Evolutionary conservation across 2,888 invertebrate species (phyloP).

Genomic region (Podabrus alpinus): DNA sequence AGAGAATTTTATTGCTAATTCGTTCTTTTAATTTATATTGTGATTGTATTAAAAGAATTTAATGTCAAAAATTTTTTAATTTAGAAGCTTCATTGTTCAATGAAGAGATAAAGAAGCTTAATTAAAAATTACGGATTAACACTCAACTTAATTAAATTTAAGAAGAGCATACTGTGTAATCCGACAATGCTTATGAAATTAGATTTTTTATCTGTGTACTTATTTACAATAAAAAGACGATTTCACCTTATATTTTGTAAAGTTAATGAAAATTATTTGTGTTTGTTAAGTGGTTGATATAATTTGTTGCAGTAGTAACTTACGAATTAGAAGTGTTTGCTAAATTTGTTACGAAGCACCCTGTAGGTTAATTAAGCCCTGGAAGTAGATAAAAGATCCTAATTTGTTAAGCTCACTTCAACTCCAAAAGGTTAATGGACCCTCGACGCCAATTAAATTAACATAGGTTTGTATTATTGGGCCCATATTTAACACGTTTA

Average conservation of each 20-base stretch:
- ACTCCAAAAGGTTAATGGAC: conserved; percentile 17
- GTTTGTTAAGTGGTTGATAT: neutral
- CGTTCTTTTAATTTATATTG: conserved; percentile 12
- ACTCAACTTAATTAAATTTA: conserved; percentile 19
- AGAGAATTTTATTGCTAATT: neutral
- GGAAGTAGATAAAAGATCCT: conserved; percentile 17
- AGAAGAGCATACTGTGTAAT: conserved; percentile 2
- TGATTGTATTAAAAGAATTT: conserved; percentile 10
- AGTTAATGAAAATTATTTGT: neutral
- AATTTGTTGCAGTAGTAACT: neutral
- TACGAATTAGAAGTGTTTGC: neutral
- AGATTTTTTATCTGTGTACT: neutral
- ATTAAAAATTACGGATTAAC: conserved; percentile 21
- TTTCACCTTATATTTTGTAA: neutral
- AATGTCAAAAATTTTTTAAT: conserved; percentile 12
- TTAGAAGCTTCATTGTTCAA: conserved; percentile 20
- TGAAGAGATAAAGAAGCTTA: conserved; percentile 12
- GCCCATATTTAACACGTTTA: neutral
- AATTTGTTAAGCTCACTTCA: conserved; percentile 24
- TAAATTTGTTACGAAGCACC: conserved; percentile 1
- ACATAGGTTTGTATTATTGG: conserved; percentile 21
- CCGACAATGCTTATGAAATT: neutral
- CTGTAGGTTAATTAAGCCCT: neutral
- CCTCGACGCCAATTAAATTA: conserved; percentile 23
- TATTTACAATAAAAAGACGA: neutral